These are phyloP conservation scores for Aleiodes alternator DNA, from an alignment of 2,888 invertebrate species.

Conservation along the genomic window DNA sequence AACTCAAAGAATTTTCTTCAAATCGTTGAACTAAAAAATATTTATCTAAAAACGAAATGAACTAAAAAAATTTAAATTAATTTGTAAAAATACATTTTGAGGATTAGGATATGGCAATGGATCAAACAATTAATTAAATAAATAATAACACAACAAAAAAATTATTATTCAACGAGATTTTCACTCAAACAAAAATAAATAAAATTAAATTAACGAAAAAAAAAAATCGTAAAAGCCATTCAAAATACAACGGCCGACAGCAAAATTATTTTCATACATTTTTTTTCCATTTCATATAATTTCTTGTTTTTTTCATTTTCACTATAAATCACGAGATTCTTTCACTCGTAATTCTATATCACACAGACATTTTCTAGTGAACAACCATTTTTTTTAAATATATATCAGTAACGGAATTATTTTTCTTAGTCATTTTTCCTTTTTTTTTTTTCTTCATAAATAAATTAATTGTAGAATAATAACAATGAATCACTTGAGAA, in stretches of 20 bases:
- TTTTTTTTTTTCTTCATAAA: conserved; percentile 2
- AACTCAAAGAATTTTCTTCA: not conserved
- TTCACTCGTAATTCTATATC: conserved; percentile 24
- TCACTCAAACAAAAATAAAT: not conserved
- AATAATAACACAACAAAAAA: conserved; percentile 26
- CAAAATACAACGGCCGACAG: not conserved
- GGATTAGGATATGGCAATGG: not conserved
- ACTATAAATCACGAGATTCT: conserved; percentile 12
- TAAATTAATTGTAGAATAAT: conserved; percentile 16
- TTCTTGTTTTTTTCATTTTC: too few species aligned
- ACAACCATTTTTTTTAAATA: not conserved
- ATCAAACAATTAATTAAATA: not conserved
- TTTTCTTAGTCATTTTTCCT: too few species aligned
- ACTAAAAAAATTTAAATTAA: too few species aligned
- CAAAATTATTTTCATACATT: not conserved
- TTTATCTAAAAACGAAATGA: too few species aligned
- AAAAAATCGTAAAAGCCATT: not conserved
- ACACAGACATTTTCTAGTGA: conserved; percentile 12
- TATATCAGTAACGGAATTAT: conserved; percentile 3
- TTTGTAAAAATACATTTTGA: too few species aligned
- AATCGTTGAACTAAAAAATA: not conserved
- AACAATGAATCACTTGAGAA: conserved; percentile 6
- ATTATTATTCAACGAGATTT: conserved; percentile 25
- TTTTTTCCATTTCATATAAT: too few species aligned
- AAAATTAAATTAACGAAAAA: conserved; percentile 11